Base-by-base conservation (phyloP, 1,140 invertebrate species). In the Bradysia coprophila region DNA sequence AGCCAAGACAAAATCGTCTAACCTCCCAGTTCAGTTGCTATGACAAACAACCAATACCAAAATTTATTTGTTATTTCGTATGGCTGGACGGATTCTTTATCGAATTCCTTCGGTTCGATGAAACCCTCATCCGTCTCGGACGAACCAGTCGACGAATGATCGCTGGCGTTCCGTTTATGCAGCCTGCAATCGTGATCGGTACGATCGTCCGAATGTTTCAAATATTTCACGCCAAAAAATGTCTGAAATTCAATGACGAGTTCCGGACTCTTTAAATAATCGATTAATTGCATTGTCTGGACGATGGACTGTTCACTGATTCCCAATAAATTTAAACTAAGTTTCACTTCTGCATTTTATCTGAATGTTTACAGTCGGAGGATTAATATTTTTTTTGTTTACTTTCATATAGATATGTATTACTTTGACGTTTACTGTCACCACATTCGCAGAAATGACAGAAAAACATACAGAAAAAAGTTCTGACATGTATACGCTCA, bases 41-140 rank as follows among this genome's bases (percentile, higher is more conserved):
- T 70, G 2, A 76, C 57, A 57, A 92, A 91, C 36, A 92, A 56
- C 62, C 84, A 87, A 62, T 87, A 89, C 77, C 87, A 86, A 54
- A 85, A 78, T 50, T 71, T 72, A 61, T 87, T 86, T n/a, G 66
- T 73, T 40, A 90, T 71, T 18, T 53, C 46, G 55, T 71, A 72
- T 42, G 67, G 47, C 44, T 18, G 16, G 11, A 4, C 51, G 11
- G 36, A 48, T 22, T 50, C 51, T 45, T 45, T 11, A 1, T 34
- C 36, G n/a, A 44, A 20, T 1, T 19, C 8, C 20, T 44, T 21
- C 15, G 9, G 16, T 16, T 40, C 21, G 21, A 16, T 38, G 33
- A 53, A 46, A 3, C 46, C 31, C 21, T 44, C 42, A 16, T 43
- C 54, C n/a, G 44, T 46, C 34, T 23, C 38, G 36, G 40, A 24